Conservation (phyloP, 2,888 invertebrate species). For the Clitarchus hookeri region DNA sequence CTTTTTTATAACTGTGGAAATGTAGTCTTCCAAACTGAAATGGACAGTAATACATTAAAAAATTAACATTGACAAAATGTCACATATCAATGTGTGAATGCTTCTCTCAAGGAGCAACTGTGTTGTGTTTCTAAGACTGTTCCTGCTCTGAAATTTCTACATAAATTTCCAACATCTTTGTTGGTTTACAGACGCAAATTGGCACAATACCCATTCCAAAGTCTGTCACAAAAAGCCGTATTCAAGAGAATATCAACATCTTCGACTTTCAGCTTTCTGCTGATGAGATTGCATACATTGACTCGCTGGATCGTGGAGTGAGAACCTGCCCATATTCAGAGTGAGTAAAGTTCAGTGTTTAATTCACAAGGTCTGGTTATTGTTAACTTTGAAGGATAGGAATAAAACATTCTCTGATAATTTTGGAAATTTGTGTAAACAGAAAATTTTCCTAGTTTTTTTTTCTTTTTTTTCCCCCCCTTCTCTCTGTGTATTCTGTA, state of each 20-base stretch:
- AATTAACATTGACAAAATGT: too few relatives aligned
- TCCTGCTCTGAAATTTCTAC: too few relatives aligned
- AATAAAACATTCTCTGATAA: not conserved
- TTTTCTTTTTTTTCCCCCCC: too few relatives aligned
- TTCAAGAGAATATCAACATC: conserved; percentile 33
- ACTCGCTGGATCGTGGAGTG: conserved; percentile 28
- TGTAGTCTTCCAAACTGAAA: too few relatives aligned
- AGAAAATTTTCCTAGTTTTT: too few relatives aligned
- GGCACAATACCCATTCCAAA: conserved; percentile 37
- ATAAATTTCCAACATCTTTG: not conserved
- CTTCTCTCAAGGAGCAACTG: too few relatives aligned
- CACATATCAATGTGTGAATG: too few relatives aligned
- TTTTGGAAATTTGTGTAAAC: not conserved
- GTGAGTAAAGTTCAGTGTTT: conserved; percentile 26
- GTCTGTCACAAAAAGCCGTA: conserved; percentile 32
- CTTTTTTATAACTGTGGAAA: too few relatives aligned
- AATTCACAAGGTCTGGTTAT: not conserved
- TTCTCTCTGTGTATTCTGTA: too few relatives aligned
- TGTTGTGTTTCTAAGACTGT: too few relatives aligned
- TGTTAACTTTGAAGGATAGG: not conserved
- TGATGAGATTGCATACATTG: conserved; percentile 31
- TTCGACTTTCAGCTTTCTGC: conserved; percentile 32
- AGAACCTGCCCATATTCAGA: conserved; percentile 25
- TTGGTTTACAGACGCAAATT: conserved; percentile 32
- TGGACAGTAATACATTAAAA: too few relatives aligned